Percentiles rank a stretch among this genome's conserved stretches.
Evolutionary conservation across 1,140 invertebrate genomes (phyloP).

Genomic region (Drosophila pseudoobscura): DNA sequence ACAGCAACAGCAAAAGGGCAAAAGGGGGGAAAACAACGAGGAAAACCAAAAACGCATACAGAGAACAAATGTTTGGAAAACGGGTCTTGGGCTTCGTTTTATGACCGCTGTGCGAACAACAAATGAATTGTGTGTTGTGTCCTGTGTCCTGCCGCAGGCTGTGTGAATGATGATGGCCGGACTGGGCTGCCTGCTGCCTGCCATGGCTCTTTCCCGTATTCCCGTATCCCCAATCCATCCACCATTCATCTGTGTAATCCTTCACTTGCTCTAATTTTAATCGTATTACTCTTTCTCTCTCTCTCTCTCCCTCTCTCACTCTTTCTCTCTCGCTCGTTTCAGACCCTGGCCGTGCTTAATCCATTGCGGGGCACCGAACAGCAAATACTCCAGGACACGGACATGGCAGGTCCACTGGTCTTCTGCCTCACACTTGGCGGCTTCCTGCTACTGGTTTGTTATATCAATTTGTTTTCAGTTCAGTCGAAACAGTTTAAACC

Average conservation of each 20-base stretch:
- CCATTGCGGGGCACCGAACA: slow-evolving; percentile 87
- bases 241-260: slow-evolving; percentile 28
- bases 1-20: no score
- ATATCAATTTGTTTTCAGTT: not conserved
- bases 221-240: not conserved
- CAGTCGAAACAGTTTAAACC: not conserved
- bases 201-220: not conserved
- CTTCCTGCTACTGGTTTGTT: slow-evolving; percentile 84
- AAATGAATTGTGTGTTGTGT: slow-evolving; percentile 72
- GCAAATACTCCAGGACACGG: slow-evolving; percentile 89
- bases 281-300: slow-evolving; percentile 24
- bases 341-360: slow-evolving; percentile 91
- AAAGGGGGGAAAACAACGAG: slow-evolving; percentile 2
- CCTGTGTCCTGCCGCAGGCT: slow-evolving; percentile 45
- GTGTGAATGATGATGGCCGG: slow-evolving; percentile 70
- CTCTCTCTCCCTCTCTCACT: no score
- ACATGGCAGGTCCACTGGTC: slow-evolving; percentile 91
- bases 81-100: slow-evolving; percentile 55
- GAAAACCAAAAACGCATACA: slow-evolving; percentile 41
- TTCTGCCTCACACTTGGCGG: slow-evolving; percentile 92
- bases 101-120: slow-evolving; percentile 55
- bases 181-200: slow-evolving; percentile 2
- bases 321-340: not conserved
- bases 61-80: slow-evolving; percentile 53
- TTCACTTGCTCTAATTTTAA: slow-evolving; percentile 63